A percentile compares a stretch with the other conserved stretches of the same genome.
These are phyloP conservation scores for Anolis apletophallus DNA, from an alignment of 2,797 vertebrate genomes.

Conservation along the genomic window DNA sequence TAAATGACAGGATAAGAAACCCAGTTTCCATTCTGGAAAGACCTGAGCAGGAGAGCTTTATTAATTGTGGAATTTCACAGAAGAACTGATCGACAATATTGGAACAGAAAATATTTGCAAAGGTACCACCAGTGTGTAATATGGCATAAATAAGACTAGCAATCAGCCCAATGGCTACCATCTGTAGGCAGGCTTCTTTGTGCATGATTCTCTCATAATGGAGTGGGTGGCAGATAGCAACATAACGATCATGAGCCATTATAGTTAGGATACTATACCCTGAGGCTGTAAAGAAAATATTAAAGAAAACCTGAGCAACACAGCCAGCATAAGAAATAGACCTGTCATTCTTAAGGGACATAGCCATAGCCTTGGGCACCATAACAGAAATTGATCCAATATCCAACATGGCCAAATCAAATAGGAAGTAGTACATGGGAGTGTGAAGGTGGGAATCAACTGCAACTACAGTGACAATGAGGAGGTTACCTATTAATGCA, in stretches of 20 bases:
- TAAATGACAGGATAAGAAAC: not conserved
- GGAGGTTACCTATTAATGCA: not conserved
- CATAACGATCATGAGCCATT: constrained; percentile 24
- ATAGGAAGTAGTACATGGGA: constrained; percentile 20
- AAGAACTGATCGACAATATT: constrained; percentile 4
- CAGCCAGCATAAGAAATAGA: constrained; percentile 13
- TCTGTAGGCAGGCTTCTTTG: not conserved
- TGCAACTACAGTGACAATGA: not conserved
- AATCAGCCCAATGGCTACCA: not conserved
- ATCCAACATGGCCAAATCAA: not conserved
- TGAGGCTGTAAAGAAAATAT: not conserved
- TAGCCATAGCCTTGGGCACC: not conserved
- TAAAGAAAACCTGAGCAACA: constrained; percentile 17
- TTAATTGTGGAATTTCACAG: constrained; percentile 11
- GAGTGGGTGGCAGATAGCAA: constrained; percentile 26
- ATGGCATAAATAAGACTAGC: not conserved
- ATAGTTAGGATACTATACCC: not conserved
- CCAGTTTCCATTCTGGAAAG: not conserved
- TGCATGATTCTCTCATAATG: constrained; percentile 19
- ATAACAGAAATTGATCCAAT: not conserved
- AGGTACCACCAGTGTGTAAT: constrained; percentile 7
- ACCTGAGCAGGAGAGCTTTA: constrained; percentile 3
- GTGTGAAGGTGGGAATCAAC: constrained; percentile 16
- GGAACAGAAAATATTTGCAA: constrained; percentile 17
- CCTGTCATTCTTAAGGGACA: not conserved